These are phyloP conservation scores for Formica exsecta DNA, from an alignment of 1,140 invertebrate species.

Conservation along the genomic window DNA sequence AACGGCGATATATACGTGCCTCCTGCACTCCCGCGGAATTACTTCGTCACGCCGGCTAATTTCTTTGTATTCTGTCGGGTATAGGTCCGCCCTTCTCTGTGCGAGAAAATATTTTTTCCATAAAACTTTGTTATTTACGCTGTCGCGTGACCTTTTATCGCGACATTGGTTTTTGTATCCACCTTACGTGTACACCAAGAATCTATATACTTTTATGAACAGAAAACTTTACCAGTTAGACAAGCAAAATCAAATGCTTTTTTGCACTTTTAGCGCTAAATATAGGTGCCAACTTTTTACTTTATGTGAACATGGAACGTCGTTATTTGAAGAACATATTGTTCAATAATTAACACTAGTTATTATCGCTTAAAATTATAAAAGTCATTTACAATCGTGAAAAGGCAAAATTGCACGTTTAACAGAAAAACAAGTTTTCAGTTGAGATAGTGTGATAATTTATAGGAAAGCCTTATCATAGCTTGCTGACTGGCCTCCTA, in stretches of 20 bases:
- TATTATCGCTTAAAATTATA: slow-evolving; percentile 20
- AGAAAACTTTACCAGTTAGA: not conserved
- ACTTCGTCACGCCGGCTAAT: slow-evolving; percentile 58
- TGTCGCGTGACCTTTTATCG: slow-evolving; percentile 34
- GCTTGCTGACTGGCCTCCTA: not conserved
- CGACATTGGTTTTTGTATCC: slow-evolving; percentile 12
- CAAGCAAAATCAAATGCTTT: not conserved
- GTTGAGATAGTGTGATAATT: slow-evolving; percentile 9
- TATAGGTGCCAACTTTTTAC: not conserved
- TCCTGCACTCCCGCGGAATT: slow-evolving; percentile 48
- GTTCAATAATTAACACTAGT: not conserved
- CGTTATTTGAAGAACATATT: not conserved
- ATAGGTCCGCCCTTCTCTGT: not conserved
- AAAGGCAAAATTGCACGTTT: slow-evolving; percentile 11
- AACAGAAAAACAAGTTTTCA: not conserved
- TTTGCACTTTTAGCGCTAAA: not conserved
- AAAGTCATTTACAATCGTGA: not conserved
- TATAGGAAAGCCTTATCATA: not conserved
- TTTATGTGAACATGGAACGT: not conserved
- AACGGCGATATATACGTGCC: slow-evolving; percentile 43
- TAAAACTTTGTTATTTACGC: not conserved
- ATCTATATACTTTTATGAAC: not conserved
- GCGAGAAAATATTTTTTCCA: slow-evolving; percentile 36
- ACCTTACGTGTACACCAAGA: not conserved
- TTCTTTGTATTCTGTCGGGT: slow-evolving; percentile 46